phyloP scores from a whole-genome alignment of 1,140 invertebrate genomes.

The Rhopalosiphum padi region DNA sequence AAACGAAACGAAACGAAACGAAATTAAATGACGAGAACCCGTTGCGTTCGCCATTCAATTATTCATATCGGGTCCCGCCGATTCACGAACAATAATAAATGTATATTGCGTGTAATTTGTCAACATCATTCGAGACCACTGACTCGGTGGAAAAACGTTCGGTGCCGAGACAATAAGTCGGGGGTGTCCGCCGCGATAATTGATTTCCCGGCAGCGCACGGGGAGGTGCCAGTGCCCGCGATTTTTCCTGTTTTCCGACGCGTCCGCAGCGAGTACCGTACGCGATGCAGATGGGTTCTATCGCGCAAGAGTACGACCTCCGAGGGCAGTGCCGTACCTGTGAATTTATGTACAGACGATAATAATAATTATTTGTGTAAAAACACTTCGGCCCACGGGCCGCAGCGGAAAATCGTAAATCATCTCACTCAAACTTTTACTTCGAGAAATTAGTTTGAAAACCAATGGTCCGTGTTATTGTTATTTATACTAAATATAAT shows the following conservation, averaged over 20 bases:
- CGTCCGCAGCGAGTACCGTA: too few species aligned
- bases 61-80: background rate
- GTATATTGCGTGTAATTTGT: background rate
- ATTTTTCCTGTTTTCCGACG: background rate
- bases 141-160: background rate
- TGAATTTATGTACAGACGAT: background rate
- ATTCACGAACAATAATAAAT: background rate
- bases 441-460: background rate
- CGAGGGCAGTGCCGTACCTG: too few species aligned
- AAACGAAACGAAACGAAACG: background rate
- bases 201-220: background rate
- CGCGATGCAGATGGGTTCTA: background rate
- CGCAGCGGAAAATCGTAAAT: background rate
- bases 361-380: background rate
- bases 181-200: background rate
- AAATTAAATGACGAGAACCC: background rate
- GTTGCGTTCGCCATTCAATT: background rate
- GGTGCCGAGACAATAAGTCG: background rate
- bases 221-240: too few species aligned
- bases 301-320: background rate
- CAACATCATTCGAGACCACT: background rate
- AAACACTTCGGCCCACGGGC: background rate
- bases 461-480: background rate
- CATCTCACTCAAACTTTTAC: slow-evolving; percentile 4
- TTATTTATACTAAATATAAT: background rate